These are phyloP conservation scores for Drosophila obscura DNA, from an alignment of 1,140 invertebrate species.

Conservation along the genomic window DNA sequence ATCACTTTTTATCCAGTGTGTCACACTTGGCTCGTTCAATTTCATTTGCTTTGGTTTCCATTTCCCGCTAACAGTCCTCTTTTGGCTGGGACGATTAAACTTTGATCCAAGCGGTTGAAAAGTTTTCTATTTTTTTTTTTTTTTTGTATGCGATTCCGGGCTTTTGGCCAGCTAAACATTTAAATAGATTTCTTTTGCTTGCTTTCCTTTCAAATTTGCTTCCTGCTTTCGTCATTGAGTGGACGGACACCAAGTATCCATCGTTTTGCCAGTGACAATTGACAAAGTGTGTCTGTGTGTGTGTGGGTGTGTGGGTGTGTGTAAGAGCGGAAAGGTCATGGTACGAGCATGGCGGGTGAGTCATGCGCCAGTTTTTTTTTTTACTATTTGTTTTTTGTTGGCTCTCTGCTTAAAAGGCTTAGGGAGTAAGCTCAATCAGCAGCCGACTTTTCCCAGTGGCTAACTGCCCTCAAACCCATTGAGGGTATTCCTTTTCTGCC, in stretches of 20 bases:
- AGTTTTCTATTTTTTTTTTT: constrained; percentile 21
- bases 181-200: constrained; percentile 39
- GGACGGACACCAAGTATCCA: constrained; percentile 33
- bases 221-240: constrained; percentile 27
- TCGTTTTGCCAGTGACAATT: no score
- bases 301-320: not conserved
- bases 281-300: not conserved
- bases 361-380: not conserved
- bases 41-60: not conserved
- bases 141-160: not conserved
- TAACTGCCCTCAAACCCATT: no score
- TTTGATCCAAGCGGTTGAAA: constrained; percentile 41
- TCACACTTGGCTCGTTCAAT: no score
- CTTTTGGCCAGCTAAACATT: constrained; percentile 21
- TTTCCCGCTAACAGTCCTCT: constrained; percentile 11
- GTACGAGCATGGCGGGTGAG: constrained; percentile 2
- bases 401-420: constrained; percentile 1
- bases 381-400: constrained; percentile 1
- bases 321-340: constrained; percentile 1
- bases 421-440: no score
- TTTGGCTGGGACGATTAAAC: constrained; percentile 46
- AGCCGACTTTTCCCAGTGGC: no score
- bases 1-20: no score
- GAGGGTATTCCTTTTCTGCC: no score
- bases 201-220: not conserved